Evolutionary conservation across 2,113 vertebrate species (phyloP).

Genomic region (Gallinago undulata): DNA sequence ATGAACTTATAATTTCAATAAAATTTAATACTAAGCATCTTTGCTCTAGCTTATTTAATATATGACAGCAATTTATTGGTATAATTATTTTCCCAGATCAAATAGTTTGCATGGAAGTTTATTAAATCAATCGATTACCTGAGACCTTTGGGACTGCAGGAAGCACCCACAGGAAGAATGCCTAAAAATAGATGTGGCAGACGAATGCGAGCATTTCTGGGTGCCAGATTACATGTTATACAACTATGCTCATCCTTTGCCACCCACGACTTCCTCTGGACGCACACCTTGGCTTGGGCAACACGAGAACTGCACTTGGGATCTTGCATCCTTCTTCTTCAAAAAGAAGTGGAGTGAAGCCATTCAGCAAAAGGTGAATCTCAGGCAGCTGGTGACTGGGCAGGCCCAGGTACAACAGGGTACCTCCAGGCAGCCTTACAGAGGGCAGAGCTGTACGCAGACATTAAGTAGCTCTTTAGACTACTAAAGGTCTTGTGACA

Average conservation of each 20-base stretch:
- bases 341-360: neutral
- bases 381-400: neutral
- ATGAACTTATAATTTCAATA: neutral
- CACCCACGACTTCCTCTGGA: neutral
- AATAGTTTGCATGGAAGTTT: neutral
- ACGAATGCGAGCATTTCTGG: neutral
- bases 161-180: neutral
- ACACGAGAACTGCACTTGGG: neutral
- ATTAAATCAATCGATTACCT: neutral
- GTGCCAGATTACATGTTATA: neutral
- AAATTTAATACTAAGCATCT: neutral
- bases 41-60: neutral
- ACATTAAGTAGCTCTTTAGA: neutral
- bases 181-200: neutral
- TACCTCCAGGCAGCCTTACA: neutral
- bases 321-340: neutral
- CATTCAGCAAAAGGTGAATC: neutral
- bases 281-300: neutral
- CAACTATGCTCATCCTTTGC: neutral
- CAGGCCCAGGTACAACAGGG: neutral
- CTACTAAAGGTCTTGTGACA: neutral
- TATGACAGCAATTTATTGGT: neutral
- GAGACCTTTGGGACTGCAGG: neutral
- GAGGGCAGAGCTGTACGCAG: neutral
- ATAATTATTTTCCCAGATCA: neutral